Percentiles rank a stretch among this genome's conserved stretches.
phyloP scores from a whole-genome alignment of 1,140 invertebrate genomes.

The Sesamia nonagrioides region DNA sequence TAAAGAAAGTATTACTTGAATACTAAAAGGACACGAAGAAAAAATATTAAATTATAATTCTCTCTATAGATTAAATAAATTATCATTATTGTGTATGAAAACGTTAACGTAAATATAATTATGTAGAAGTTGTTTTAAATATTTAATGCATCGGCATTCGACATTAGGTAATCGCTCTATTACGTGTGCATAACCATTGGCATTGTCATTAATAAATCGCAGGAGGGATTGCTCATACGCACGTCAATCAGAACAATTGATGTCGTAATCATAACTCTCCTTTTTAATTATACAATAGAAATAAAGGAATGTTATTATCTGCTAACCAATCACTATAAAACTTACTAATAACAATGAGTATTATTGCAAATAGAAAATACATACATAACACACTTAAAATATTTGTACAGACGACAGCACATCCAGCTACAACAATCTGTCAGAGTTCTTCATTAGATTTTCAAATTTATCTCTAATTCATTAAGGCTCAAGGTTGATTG shows the following conservation, averaged over 20 bases:
- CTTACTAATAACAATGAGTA: conserved; percentile 6
- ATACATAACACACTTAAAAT: too few relatives aligned
- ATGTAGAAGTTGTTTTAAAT: not conserved
- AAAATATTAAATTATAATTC: too few relatives aligned
- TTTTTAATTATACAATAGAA: conserved; percentile 44
- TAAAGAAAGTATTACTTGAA: not conserved
- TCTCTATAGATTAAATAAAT: too few relatives aligned
- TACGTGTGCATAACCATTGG: conserved; percentile 29
- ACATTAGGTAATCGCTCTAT: conserved; percentile 28
- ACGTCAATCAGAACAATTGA: conserved; percentile 44
- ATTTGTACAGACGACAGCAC: too few relatives aligned
- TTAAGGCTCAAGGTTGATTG: too few relatives aligned
- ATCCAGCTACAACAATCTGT: too few relatives aligned
- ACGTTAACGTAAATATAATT: not conserved
- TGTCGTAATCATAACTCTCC: conserved; percentile 38
- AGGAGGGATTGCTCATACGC: conserved; percentile 28
- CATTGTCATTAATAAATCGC: conserved; percentile 37
- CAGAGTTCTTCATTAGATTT: too few relatives aligned
- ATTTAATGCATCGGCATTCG: not conserved
- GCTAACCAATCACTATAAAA: conserved; percentile 18
- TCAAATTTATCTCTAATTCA: too few relatives aligned
- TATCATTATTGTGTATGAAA: not conserved
- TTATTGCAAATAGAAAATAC: conserved; percentile 5
- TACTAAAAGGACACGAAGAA: too few relatives aligned
- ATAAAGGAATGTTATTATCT: conserved; percentile 31